Percentiles rank a stretch among this genome's conserved stretches.
Conservation (phyloP, 1,140 invertebrate species). For the Vanessa atalanta region DNA sequence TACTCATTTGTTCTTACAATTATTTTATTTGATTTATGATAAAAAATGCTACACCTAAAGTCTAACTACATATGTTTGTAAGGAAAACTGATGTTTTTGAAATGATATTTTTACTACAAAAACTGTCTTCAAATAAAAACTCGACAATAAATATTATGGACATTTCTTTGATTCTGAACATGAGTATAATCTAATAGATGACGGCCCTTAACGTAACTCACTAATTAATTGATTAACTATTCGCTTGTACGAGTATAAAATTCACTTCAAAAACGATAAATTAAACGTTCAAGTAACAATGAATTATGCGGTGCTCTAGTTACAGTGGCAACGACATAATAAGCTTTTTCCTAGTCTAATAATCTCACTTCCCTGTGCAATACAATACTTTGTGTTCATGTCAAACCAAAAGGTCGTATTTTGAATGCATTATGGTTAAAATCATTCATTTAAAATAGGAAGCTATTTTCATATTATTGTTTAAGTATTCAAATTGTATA, state of each 20-base stretch:
- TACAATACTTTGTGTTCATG: neutral
- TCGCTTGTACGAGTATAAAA: neutral
- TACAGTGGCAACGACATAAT: conserved; percentile 1
- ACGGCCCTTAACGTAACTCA: too few species aligned
- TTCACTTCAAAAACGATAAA: conserved; percentile 4
- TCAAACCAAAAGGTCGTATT: neutral
- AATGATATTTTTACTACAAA: too few species aligned
- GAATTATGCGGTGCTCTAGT: neutral
- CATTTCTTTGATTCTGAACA: too few species aligned
- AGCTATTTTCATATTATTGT: neutral
- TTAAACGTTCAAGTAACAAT: neutral
- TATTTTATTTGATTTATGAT: too few species aligned
- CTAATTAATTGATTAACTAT: too few species aligned
- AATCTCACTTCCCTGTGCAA: neutral
- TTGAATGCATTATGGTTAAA: neutral
- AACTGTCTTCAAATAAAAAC: too few species aligned
- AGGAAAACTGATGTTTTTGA: too few species aligned
- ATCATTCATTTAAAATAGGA: neutral
- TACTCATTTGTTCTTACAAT: neutral
- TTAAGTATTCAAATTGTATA: neutral
- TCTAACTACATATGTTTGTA: too few species aligned
- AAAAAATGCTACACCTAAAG: too few species aligned
- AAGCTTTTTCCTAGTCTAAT: neutral
- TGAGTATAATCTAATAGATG: too few species aligned
- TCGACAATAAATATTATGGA: too few species aligned